phyloP scores from a whole-genome alignment of 2,888 invertebrate genomes.

The Pollenia angustigena region DNA sequence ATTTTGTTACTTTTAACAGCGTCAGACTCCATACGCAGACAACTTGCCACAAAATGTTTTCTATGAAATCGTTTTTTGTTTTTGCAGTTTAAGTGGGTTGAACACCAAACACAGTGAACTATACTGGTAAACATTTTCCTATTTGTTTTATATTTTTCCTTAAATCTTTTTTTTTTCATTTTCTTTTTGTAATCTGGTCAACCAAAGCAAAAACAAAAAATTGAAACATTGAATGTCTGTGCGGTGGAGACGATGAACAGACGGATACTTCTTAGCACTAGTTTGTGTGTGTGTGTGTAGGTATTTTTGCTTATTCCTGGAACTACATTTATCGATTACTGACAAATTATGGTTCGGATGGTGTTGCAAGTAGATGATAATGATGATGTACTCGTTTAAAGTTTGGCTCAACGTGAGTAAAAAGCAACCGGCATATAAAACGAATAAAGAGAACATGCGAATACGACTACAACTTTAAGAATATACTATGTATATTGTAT shows the following conservation, averaged over 20 bases:
- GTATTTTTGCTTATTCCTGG: conserved; percentile 61
- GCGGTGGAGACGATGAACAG: conserved; percentile 36
- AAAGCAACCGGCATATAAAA: conserved; percentile 57
- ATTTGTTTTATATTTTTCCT: background rate
- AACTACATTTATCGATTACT: conserved; percentile 69
- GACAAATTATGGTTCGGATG: conserved; percentile 22
- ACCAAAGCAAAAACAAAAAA: conserved; percentile 8
- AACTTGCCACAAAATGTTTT: background rate
- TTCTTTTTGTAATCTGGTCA: conserved; percentile 9
- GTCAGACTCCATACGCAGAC: background rate
- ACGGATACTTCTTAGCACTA: conserved; percentile 28
- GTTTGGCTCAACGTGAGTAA: conserved; percentile 38
- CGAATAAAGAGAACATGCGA: conserved; percentile 14
- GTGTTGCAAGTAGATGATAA: conserved; percentile 7
- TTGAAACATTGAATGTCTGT: conserved; percentile 44
- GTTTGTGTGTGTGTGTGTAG: background rate
- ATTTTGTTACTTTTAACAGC: conserved; percentile 19
- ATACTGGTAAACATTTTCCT: background rate
- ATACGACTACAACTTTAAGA: background rate
- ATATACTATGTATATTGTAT: no score
- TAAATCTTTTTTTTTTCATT: background rate
- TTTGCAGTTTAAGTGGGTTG: conserved; percentile 32
- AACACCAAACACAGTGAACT: background rate
- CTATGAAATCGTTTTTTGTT: background rate
- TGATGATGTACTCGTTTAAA: conserved; percentile 4